Evolutionary conservation across 2,113 vertebrate species (phyloP).

Genomic region (Atherinomorus stipes): DNA sequence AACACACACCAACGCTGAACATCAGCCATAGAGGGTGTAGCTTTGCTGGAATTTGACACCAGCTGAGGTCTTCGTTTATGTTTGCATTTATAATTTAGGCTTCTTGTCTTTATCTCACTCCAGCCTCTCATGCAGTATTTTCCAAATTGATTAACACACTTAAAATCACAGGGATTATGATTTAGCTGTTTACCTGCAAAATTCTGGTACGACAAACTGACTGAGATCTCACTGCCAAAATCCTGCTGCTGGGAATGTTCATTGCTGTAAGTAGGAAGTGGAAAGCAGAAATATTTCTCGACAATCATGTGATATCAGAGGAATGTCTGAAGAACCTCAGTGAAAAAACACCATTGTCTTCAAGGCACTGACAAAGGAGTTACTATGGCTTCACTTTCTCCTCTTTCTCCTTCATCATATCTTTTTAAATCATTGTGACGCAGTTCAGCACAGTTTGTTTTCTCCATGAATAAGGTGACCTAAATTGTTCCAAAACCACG

Average conservation of each 20-base stretch:
- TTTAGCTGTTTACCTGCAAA: neutral
- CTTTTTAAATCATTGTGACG: neutral
- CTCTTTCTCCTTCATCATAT: too few relatives aligned
- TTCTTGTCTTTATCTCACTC: neutral
- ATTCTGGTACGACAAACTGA: too few relatives aligned
- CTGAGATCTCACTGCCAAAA: too few relatives aligned
- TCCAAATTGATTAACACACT: neutral
- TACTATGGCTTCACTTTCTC: neutral
- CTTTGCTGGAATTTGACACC: neutral
- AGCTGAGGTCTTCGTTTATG: neutral
- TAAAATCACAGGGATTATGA: neutral
- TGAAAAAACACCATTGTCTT: too few relatives aligned
- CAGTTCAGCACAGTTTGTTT: neutral
- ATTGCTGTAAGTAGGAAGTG: too few relatives aligned
- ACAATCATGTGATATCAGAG: too few relatives aligned
- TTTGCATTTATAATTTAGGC: constrained; percentile 8
- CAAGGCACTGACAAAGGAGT: too few relatives aligned
- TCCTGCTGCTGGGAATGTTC: too few relatives aligned
- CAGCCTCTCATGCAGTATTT: too few relatives aligned
- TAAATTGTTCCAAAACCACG: neutral
- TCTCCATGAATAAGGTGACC: constrained; percentile 5
- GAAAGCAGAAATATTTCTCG: too few relatives aligned
- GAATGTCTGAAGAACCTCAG: too few relatives aligned
- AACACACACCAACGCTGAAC: constrained; percentile 4
- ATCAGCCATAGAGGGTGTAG: neutral